Base-by-base conservation (phyloP, 2,888 invertebrate genomes). In the Lypha dubia region DNA sequence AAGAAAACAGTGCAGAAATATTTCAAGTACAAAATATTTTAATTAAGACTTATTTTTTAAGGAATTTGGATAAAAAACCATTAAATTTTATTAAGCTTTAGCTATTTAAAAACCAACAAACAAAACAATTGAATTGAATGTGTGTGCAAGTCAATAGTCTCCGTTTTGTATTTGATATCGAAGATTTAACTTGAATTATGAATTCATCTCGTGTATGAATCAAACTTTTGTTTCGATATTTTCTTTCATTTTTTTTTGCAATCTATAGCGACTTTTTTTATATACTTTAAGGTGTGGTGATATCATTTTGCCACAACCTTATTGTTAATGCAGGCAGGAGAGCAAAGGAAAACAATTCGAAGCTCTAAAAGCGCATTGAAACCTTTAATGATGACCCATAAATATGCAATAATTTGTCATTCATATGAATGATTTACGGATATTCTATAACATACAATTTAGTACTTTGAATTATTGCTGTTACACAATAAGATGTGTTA, bases 151-250 rank as follows among this genome's bases (percentile, higher is more conserved):
- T 71, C 56, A 79, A 71, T 71, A 71, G 9, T 71, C 68, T 79
- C 35, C 13, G 8, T 28, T 41, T 70, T 22, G 5, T 17, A 3
- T 17, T 3, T 9, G 13, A 32, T 22, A 35, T 0, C n/a, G 17
- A 44, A 41, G 35, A 53, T 79, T 79, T 13, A 24, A 24, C 9
- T 35, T 63, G 17, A 53, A 75, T 83, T 83, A 79, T 75, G 75
- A 79, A 83, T 83, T 74, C 83, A 79, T 79, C 83, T 83, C 70
- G 28, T 22, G 79, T 70, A 75, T 79, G 70, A 79, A 70, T 83
- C 79, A 79, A 65, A 51, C 68, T 56, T 67, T 68, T 49, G 49
- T 60, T 44, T 65, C n/a, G 35, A 11, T 17, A 20, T 44, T 51
- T 44, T n/a, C n/a, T n/a, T n/a, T n/a, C n/a, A n/a, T n/a, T n/a